A percentile compares a stretch with the other conserved stretches of the same genome.
Evolutionary conservation across 1,140 invertebrate species (phyloP).

Genomic region (Lasioglossum albipes): DNA sequence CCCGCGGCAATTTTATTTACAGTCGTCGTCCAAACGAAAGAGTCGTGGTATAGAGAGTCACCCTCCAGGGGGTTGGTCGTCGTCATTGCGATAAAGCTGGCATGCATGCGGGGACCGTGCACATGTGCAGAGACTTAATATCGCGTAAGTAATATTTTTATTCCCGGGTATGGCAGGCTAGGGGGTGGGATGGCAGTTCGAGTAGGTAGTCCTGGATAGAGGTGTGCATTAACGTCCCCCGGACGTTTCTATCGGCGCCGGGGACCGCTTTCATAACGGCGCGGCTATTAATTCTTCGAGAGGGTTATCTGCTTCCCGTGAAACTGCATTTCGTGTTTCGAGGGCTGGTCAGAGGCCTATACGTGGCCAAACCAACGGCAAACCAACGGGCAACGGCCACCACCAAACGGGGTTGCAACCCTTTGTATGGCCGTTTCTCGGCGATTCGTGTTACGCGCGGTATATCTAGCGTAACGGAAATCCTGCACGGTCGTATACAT

Average conservation of each 20-base stretch:
- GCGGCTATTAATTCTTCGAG: constrained; percentile 57
- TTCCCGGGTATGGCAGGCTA: background rate
- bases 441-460: constrained; percentile 57
- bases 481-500: constrained; percentile 60
- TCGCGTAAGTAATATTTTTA: constrained; percentile 17
- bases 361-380: constrained; percentile 4
- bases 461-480: constrained; percentile 64
- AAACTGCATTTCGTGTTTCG: constrained; percentile 45
- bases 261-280: constrained; percentile 20
- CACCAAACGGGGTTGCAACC: constrained; percentile 3
- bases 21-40: background rate
- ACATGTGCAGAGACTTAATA: background rate
- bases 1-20: constrained; percentile 11
- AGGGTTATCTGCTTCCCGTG: constrained; percentile 52
- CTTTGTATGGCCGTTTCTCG: constrained; percentile 44
- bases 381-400: background rate
- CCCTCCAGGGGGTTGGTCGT: background rate
- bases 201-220: no score
- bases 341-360: background rate
- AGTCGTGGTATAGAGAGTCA: background rate
- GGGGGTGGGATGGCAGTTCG: background rate
- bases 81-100: background rate
- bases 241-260: constrained; percentile 16
- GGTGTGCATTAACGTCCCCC: background rate
- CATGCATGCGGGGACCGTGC: no score